Percentiles rank a stretch among this genome's conserved stretches.
phyloP scores from a whole-genome alignment of 2,888 invertebrate species.

The Lagria hirta region DNA sequence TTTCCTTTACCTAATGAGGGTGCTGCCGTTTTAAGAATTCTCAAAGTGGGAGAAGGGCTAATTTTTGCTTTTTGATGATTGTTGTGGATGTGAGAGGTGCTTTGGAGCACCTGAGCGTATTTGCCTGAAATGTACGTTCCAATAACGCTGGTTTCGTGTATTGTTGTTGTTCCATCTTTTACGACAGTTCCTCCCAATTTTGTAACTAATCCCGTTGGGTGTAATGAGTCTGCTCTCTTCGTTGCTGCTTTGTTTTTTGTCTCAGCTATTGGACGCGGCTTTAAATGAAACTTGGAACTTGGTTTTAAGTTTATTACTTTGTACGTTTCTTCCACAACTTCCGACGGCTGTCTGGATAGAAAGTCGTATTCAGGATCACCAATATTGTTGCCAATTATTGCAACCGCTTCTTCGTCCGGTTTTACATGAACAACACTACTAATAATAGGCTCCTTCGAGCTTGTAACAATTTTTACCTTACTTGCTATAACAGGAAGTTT shows the following conservation, averaged over 20 bases:
- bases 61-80: conserved; percentile 58
- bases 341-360: conserved; percentile 80
- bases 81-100: conserved; percentile 71
- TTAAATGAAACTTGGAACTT: conserved; percentile 60
- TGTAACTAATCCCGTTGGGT: conserved; percentile 79
- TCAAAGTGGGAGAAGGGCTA: conserved; percentile 65
- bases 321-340: conserved; percentile 83
- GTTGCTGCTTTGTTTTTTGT: conserved; percentile 51
- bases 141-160: conserved; percentile 87
- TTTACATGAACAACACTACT: conserved; percentile 42
- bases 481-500: conserved; percentile 57
- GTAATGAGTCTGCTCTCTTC: conserved; percentile 61
- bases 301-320: conserved; percentile 79
- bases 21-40: conserved; percentile 77
- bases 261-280: conserved; percentile 55
- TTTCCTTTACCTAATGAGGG: conserved; percentile 55
- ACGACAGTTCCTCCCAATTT: conserved; percentile 82
- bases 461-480: conserved; percentile 54
- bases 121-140: conserved; percentile 86
- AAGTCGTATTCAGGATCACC: conserved; percentile 84
- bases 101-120: conserved; percentile 84
- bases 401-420: conserved; percentile 61
- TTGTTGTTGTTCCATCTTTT: conserved; percentile 78
- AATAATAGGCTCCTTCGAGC: conserved; percentile 44
- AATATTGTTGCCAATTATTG: conserved; percentile 68